Evolutionary conservation across 30 jellyfish, hydroid and myxozoan genomes (phyloP).

Genomic region (Catostylus mosaicus): DNA sequence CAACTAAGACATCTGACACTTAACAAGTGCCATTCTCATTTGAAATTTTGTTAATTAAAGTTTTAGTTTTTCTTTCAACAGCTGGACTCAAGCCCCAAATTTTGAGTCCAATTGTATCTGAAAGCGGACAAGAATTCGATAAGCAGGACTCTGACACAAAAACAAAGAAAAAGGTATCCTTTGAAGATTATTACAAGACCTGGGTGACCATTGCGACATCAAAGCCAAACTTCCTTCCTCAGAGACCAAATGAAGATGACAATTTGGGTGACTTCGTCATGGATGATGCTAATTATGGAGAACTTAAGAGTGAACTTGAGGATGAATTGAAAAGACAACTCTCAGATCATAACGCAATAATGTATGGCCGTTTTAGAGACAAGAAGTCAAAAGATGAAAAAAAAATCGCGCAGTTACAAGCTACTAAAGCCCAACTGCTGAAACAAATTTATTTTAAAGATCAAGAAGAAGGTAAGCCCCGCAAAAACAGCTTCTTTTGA

Average conservation of each 20-base stretch:
- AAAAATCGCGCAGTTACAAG: slow-evolving; percentile 58
- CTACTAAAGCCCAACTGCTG: slow-evolving; percentile 64
- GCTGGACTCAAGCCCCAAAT: slow-evolving; percentile 68
- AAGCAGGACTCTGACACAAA: background rate
- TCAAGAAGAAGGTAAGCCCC: slow-evolving; percentile 17
- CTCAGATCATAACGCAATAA: slow-evolving; percentile 67
- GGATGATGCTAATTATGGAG: slow-evolving; percentile 60
- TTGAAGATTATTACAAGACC: slow-evolving; percentile 66
- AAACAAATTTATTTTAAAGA: slow-evolving; percentile 41
- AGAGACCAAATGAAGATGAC: slow-evolving; percentile 14
- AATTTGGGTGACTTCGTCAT: slow-evolving; percentile 14
- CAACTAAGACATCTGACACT: too few species aligned
- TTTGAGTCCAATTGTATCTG: slow-evolving; percentile 11
- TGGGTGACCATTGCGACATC: slow-evolving; percentile 79
- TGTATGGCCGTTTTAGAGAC: slow-evolving; percentile 66
- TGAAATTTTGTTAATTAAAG: background rate
- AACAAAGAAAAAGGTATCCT: slow-evolving; percentile 33
- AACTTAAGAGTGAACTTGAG: slow-evolving; percentile 52
- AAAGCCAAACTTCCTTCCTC: slow-evolving; percentile 32
- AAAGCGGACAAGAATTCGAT: background rate
- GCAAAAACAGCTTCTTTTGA: background rate
- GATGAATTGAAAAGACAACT: slow-evolving; percentile 65
- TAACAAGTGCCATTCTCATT: too few species aligned
- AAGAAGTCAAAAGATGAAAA: slow-evolving; percentile 20
- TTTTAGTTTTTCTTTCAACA: background rate